These are phyloP conservation scores for Heteractis magnifica DNA, from an alignment of 92 coral and sea anemone species.

Conservation along the genomic window DNA sequence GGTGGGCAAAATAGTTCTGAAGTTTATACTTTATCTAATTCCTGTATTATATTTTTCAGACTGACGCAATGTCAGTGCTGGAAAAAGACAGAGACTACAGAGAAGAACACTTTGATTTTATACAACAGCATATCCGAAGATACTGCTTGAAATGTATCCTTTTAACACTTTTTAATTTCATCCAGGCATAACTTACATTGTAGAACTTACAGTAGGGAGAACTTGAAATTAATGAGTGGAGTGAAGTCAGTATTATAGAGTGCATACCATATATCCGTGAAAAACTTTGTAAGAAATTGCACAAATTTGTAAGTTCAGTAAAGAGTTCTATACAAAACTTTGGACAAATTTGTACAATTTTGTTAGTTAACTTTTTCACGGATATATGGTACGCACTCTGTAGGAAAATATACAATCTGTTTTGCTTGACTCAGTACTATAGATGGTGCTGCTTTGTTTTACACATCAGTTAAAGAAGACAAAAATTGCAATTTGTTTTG, in stretches of 20 bases:
- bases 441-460: constrained; percentile 98
- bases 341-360: neutral
- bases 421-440: constrained; percentile 42
- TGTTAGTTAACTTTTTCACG: neutral
- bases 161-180: neutral
- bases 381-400: neutral
- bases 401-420: neutral
- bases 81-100: constrained; percentile 95
- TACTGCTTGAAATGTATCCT: constrained; percentile 98
- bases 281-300: no score
- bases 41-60: constrained; percentile 47
- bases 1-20: neutral
- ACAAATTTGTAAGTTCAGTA: neutral
- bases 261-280: no score
- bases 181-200: neutral
- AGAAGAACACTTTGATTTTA: constrained; percentile 97
- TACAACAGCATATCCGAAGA: constrained; percentile 95
- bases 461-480: constrained; percentile 97
- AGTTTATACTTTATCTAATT: neutral
- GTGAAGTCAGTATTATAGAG: no score
- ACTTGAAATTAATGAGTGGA: no score
- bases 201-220: no score
- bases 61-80: constrained; percentile 84
- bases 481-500: constrained; percentile 88
- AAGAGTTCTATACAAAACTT: neutral